Conservation (phyloP, 2,888 invertebrate species). For the Notocelia uddmanniana region DNA sequence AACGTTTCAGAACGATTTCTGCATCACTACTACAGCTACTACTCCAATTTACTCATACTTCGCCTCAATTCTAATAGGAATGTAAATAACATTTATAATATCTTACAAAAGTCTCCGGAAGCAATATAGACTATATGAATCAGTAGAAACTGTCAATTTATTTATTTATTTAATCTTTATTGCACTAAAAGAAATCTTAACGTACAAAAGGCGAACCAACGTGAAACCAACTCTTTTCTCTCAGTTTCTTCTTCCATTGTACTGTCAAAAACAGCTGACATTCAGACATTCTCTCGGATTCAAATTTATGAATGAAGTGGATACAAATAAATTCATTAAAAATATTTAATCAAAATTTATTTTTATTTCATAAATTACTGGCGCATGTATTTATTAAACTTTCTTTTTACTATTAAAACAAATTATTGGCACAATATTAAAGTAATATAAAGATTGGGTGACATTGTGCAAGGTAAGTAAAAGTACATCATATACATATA, state of each 20-base stretch:
- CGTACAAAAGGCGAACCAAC: neutral
- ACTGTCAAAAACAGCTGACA: slow-evolving; percentile 42
- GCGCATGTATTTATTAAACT: slow-evolving; percentile 1
- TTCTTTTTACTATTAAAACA: neutral
- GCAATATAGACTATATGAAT: neutral
- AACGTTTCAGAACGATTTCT: neutral
- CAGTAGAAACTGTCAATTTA: neutral
- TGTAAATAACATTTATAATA: neutral
- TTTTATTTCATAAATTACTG: slow-evolving; percentile 20
- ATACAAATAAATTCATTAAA: slow-evolving; percentile 6
- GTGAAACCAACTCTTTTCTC: neutral
- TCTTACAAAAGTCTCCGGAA: neutral
- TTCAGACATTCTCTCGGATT: slow-evolving; percentile 22
- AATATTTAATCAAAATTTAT: slow-evolving; percentile 14
- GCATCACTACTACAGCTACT: neutral
- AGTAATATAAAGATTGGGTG: neutral
- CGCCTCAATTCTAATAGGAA: neutral
- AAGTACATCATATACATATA: neutral
- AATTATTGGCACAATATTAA: slow-evolving; percentile 12
- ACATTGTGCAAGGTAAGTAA: slow-evolving; percentile 22
- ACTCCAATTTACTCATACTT: neutral
- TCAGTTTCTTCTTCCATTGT: slow-evolving; percentile 18
- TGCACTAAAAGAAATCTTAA: too few relatives aligned
- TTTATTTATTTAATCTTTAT: too few relatives aligned
- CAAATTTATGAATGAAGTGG: slow-evolving; percentile 27